Evolutionary conservation across 2,113 vertebrate genomes (phyloP).

Genomic region (Indicator maculatus): DNA sequence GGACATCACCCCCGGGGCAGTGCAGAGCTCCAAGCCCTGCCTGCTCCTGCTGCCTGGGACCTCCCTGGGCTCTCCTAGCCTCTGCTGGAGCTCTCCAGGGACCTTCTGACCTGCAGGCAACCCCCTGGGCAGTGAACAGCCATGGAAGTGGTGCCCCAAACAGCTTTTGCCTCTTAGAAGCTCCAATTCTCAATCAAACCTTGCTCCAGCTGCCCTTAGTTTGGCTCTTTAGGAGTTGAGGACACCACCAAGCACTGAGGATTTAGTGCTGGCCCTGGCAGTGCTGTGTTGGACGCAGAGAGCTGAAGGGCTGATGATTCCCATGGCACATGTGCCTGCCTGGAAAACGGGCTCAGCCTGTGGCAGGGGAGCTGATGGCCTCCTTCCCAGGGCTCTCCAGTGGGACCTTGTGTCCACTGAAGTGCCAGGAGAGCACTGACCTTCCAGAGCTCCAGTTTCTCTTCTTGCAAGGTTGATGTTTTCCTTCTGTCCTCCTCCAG

Average conservation of each 20-base stretch:
- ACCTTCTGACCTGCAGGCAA: not conserved
- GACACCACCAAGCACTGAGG: rapidly evolving
- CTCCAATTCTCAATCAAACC: not conserved
- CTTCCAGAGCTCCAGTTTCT: conserved; percentile 71
- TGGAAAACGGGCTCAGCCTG: not conserved
- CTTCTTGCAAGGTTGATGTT: conserved; percentile 43
- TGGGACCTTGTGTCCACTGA: rapidly evolving
- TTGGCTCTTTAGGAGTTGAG: not conserved
- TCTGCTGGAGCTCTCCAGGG: not conserved
- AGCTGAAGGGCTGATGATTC: not conserved
- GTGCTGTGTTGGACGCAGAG: too few species aligned
- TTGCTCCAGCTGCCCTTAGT: not conserved
- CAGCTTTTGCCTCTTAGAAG: not conserved
- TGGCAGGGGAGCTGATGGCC: not conserved
- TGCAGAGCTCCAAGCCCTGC: not conserved
- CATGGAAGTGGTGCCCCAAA: not conserved
- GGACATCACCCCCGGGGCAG: not conserved
- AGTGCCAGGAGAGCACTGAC: conserved; percentile 34
- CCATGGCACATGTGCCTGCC: rapidly evolving
- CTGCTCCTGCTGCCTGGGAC: not conserved
- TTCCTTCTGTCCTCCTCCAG: conserved; percentile 64
- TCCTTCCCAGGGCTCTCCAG: not conserved
- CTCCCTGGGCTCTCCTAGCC: too few species aligned
- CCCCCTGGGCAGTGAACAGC: not conserved
- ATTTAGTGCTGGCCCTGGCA: too few species aligned